A percentile compares a stretch with the other conserved stretches of the same genome.
phyloP scores from a whole-genome alignment of 2,113 vertebrate genomes.

The Rhinoptilus africanus region DNA sequence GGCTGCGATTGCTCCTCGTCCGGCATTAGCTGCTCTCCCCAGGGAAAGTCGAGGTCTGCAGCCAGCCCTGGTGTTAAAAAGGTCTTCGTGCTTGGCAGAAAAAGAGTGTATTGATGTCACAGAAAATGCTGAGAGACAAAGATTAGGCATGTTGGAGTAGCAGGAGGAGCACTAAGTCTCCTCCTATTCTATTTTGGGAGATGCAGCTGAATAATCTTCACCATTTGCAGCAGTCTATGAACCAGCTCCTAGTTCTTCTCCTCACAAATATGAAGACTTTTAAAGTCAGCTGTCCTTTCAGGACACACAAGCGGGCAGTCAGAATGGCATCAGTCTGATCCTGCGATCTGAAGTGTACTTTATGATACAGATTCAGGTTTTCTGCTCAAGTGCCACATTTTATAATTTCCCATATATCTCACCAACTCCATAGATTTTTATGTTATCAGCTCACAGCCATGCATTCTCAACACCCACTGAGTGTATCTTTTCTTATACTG shows the following conservation, averaged over 20 bases:
- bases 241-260: not conserved
- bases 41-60: not conserved
- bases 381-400: not conserved
- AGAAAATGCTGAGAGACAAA: not conserved
- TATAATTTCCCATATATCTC: not conserved
- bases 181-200: not conserved
- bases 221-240: not conserved
- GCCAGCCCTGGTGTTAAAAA: not conserved
- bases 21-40: not conserved
- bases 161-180: not conserved
- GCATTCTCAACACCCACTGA: not conserved
- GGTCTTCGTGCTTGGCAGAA: not conserved
- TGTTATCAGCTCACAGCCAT: not conserved
- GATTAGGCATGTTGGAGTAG: not conserved
- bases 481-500: not conserved
- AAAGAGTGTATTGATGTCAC: not conserved
- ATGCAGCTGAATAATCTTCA: not conserved
- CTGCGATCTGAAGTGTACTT: not conserved
- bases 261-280: not conserved
- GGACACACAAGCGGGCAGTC: not conserved
- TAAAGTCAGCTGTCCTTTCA: not conserved
- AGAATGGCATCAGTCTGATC: not conserved
- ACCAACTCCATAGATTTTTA: not conserved
- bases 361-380: not conserved
- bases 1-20: fast-evolving